phyloP scores from a whole-genome alignment of 23 tunicate genomes.

The Halocynthia roretzi region DNA sequence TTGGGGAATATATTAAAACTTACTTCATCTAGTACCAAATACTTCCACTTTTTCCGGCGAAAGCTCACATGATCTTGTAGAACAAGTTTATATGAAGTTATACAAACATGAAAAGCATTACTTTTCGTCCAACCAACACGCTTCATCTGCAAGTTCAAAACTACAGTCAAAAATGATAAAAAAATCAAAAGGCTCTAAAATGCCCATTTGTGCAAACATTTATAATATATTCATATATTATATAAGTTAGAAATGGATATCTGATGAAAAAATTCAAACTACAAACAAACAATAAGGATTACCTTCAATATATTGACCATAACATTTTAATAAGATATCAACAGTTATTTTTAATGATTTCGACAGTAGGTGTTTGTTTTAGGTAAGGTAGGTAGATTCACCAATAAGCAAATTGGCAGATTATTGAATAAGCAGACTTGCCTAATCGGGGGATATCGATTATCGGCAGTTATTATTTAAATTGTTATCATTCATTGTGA shows the following conservation, averaged over 20 bases:
- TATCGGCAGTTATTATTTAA: no score
- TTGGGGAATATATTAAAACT: not conserved
- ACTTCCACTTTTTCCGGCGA: constrained; percentile 88
- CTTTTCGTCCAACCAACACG: constrained; percentile 93
- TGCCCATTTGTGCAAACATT: not conserved
- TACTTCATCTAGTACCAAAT: constrained; percentile 91
- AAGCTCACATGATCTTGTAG: constrained; percentile 81
- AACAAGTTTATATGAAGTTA: constrained; percentile 88
- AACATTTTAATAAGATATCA: no score
- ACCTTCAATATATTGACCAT: no score
- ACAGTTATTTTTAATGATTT: no score
- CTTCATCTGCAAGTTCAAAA: constrained; percentile 41
- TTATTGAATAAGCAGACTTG: no score
- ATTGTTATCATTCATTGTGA: no score
- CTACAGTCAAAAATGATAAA: not conserved
- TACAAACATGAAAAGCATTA: constrained; percentile 89
- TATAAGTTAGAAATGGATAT: not conserved
- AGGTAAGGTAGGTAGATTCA: no score
- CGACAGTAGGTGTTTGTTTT: no score
- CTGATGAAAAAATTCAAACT: no score
- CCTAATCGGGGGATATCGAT: no score
- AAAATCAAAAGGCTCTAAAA: constrained; percentile 5
- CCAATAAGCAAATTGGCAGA: no score
- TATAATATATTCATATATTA: not conserved
- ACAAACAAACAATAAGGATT: no score